Evolutionary conservation across 2,797 vertebrate genomes (phyloP).

Genomic region (Carapus acus): DNA sequence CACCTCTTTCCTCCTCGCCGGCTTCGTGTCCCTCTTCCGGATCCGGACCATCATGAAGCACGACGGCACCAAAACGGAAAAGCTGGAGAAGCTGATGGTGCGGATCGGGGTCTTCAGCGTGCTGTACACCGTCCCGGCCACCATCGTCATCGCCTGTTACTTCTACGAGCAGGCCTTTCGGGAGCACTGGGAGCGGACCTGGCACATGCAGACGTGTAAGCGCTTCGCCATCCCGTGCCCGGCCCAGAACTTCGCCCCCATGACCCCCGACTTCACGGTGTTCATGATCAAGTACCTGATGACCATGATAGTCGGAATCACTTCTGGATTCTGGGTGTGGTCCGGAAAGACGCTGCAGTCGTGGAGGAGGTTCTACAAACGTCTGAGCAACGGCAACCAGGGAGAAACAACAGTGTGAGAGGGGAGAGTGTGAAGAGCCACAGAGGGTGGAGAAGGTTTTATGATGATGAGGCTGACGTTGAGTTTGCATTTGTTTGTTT

Average conservation of each 20-base stretch:
- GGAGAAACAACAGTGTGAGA: conserved; percentile 96
- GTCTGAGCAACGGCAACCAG: conserved; percentile 89
- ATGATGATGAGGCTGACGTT: conserved; percentile 18
- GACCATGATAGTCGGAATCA: conserved; percentile 99
- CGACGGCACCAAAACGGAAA: conserved; percentile 96
- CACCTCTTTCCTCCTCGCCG: conserved; percentile 97
- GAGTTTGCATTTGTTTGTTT: conserved; percentile 16
- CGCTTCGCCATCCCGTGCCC: conserved; percentile 90
- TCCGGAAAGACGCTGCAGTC: conserved; percentile 98
- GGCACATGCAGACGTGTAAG: conserved; percentile 95
- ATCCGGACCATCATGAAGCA: conserved; percentile 99
- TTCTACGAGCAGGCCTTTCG: conserved; percentile 99
- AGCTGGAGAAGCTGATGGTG: conserved; percentile 97
- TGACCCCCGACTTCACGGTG: conserved; percentile 96
- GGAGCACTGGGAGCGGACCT: conserved; percentile 94
- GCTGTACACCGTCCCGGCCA: conserved; percentile 95
- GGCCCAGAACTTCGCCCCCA: conserved; percentile 82
- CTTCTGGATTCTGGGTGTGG: conserved; percentile 99
- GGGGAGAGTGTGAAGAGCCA: background rate
- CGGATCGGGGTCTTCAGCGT: conserved; percentile 96
- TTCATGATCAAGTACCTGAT: conserved; percentile 99
- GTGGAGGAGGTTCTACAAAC: conserved; percentile 94
- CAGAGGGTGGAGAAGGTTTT: conserved; percentile 48
- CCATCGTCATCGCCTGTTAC: conserved; percentile 94
- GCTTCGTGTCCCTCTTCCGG: conserved; percentile 94